Percentiles rank a stretch among this genome's conserved stretches.
Conservation (phyloP, 1,140 invertebrate species). For the Pomacea maculata region DNA sequence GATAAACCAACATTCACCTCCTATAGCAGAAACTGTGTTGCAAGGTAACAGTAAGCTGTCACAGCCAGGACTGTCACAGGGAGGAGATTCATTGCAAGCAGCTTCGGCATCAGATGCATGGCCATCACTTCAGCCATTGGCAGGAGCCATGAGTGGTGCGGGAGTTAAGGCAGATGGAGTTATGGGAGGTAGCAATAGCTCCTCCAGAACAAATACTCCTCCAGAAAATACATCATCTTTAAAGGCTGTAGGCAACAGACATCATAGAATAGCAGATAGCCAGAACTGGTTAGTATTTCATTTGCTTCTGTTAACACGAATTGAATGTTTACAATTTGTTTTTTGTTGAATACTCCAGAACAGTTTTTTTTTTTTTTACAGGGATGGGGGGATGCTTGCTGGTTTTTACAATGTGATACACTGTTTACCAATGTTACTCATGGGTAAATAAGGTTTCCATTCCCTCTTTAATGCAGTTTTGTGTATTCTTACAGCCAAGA, state of each 20-base stretch:
- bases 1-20: constrained; percentile 29
- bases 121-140: constrained; percentile 21
- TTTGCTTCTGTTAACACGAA: no score
- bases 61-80: constrained; percentile 27
- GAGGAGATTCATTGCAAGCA: background rate
- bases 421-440: no score
- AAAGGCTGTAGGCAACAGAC: constrained; percentile 28
- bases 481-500: constrained; percentile 7
- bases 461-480: background rate
- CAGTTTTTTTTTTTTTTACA: no score
- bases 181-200: constrained; percentile 22
- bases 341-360: no score
- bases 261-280: constrained; percentile 20
- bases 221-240: constrained; percentile 20
- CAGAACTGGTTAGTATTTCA: no score
- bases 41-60: constrained; percentile 25
- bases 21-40: constrained; percentile 13
- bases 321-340: no score
- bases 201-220: constrained; percentile 27
- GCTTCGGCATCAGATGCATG: constrained; percentile 26
- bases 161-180: constrained; percentile 19
- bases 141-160: background rate
- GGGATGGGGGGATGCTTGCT: no score
- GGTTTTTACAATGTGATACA: no score
- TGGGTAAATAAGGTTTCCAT: no score